Base-by-base conservation (phyloP, 2,113 vertebrate genomes). In the Anser cygnoides region DNA sequence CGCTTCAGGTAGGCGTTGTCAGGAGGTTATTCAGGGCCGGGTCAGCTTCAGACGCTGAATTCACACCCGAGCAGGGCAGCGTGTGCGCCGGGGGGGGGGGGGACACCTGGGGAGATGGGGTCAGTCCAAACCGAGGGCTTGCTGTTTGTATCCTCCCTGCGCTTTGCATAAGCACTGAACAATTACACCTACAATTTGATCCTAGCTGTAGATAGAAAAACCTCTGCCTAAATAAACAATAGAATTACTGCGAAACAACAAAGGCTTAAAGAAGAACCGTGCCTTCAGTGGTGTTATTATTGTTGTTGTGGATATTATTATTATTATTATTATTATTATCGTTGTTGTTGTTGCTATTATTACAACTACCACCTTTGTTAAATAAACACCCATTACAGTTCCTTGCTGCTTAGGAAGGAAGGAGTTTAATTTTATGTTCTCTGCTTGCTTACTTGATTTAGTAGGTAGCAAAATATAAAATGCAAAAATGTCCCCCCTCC, bases 151-250 rank as follows among this genome's bases (percentile, higher is more conserved):
- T 81, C 88, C 78, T 97, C 52, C n/a, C 41, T n/a, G 81, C 90
- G 75, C 92, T 97, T 95, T 97, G 96, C 96, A 2, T 84, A 79
- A 84, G 87, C 8, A 33, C 89, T n/a, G 87, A 84, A 89, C 95
- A 97, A 84, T 98, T 97, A 95, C 95, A 97, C 96, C 96, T 97
- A 89, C 93, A 95, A 96, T 98, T 97, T 94, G 97, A 97, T 98
- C 90, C 96, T 55, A 84, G 88, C 93, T 93, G 96, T 95, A 94
- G 97, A 97, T 96, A 97, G 93, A 94, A 93, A 97, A 98, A 91
- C 94, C 93, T 88, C 96, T 95, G 92, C 96, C 94, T 97, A 96
- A 96, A 97, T 96, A 94, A 97, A 97, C 96, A 97, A 50, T 83
- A 84, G 96, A 96, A 93, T 97, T 96, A 90, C 95, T 93, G 88